These are phyloP conservation scores for Drosophila pseudoobscura DNA, from an alignment of 1,140 invertebrate species.

Conservation along the genomic window DNA sequence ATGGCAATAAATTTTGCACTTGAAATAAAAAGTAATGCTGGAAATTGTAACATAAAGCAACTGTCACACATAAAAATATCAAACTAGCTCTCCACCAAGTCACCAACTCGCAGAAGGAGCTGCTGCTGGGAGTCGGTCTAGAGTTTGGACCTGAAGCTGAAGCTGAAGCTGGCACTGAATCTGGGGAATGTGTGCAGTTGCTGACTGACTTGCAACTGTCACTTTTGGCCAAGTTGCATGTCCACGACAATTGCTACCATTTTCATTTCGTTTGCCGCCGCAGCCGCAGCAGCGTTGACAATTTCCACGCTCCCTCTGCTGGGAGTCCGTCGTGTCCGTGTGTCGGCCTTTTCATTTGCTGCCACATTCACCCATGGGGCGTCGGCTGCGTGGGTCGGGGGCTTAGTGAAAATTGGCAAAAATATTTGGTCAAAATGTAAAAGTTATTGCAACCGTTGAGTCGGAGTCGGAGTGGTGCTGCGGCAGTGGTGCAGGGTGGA, in stretches of 20 bases:
- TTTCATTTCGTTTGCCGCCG: constrained; percentile 68
- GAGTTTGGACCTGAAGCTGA: constrained; percentile 10
- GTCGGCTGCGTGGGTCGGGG: constrained; percentile 67
- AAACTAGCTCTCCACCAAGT: constrained; percentile 40
- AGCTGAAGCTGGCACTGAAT: not conserved
- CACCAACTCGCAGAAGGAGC: not conserved
- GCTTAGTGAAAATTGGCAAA: constrained; percentile 81
- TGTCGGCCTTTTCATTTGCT: constrained; percentile 29
- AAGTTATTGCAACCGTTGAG: constrained; percentile 59
- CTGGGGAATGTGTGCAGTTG: constrained; percentile 12
- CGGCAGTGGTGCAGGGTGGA: not conserved
- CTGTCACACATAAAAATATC: constrained; percentile 79
- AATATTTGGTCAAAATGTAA: constrained; percentile 82
- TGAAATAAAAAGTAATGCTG: constrained; percentile 80
- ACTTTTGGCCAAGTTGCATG: constrained; percentile 76
- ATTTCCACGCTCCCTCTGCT: constrained; percentile 36
- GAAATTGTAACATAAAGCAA: constrained; percentile 80
- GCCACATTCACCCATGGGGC: constrained; percentile 70
- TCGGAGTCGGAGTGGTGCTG: no score
- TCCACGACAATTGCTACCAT: constrained; percentile 76
- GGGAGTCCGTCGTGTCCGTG: not conserved
- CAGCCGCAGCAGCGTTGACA: constrained; percentile 52
- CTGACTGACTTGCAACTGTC: constrained; percentile 76
- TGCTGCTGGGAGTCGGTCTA: not conserved
- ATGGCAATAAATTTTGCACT: constrained; percentile 80